Evolutionary conservation across 2,113 vertebrate genomes (phyloP), one percentile per base, ranked within the genome.

Genomic region (Oryzias celebensis): DNA sequence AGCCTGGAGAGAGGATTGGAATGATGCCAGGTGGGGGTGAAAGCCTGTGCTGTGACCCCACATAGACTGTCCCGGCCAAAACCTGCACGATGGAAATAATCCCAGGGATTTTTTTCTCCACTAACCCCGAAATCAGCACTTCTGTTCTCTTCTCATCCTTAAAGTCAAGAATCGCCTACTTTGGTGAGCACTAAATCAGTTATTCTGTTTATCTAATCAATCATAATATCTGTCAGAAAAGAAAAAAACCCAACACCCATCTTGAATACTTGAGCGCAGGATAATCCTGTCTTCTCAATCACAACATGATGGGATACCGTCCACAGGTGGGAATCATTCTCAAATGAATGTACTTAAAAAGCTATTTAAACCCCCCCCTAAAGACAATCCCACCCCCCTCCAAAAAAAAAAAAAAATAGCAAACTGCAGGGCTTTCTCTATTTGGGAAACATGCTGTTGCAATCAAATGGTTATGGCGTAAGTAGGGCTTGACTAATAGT

Each of bases 251-350:
- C 65, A 65, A 77, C 70, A 71, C 74, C 76, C 78, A 71, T 68
- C 62, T 65, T 31, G 69, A 84, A 45, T 57, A 44, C 44, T 59
- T 42, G 52, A 66, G 69, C 57, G 52, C 55, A 54, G 73, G 51
- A 81, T 75, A 57, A 36, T 73, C 56, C 71, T 43, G 45, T 62
- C 45, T 16, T 48, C 60, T 71, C 51, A 68, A 59, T 78, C 78
- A 62, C 41, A 64, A 65, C 75, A 47, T 65, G 36, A 76, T 80
- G 57, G 66, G 22, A 68, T 77, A 45, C 61, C 78, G 50, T 62
- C 48, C 76, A 85, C 89, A 91, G 89, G 86, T 91, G 90, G 90
- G 80, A 91, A 77, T 89, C 86, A 88, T 91, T 91, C 75, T 50
- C 82, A 81, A 77, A 88, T 7, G 81, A 70, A 80, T 81, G 80